These are phyloP conservation scores for Euthynnus affinis DNA, from an alignment of 2,797 vertebrate genomes.

Conservation along the genomic window DNA sequence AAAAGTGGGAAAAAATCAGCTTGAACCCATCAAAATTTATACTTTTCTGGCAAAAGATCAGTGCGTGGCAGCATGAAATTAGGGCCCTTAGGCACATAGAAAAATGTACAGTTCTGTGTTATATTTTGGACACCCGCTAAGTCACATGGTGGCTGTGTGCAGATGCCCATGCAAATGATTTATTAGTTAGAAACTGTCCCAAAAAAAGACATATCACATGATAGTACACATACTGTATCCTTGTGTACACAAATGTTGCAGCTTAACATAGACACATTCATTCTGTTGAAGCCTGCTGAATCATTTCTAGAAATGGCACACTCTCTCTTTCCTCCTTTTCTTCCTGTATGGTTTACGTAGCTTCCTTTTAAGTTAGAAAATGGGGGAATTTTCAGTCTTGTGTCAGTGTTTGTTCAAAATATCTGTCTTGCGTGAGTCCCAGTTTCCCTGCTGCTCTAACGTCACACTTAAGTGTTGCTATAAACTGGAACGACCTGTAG, in stretches of 20 bases:
- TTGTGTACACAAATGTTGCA: slow-evolving; percentile 29
- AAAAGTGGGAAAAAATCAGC: slow-evolving; percentile 29
- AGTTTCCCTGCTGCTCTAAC: slow-evolving; percentile 47
- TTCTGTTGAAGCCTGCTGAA: slow-evolving; percentile 24
- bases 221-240: slow-evolving; percentile 27
- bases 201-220: slow-evolving; percentile 58
- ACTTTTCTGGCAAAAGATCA: slow-evolving; percentile 49
- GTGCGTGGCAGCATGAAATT: slow-evolving; percentile 47
- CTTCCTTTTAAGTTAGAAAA: slow-evolving; percentile 61
- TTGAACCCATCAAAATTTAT: slow-evolving; percentile 36
- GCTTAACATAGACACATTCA: slow-evolving; percentile 23
- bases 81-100: slow-evolving; percentile 36
- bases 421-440: slow-evolving; percentile 62
- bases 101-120: slow-evolving; percentile 65
- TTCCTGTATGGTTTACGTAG: slow-evolving; percentile 47
- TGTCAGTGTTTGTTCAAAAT: slow-evolving; percentile 69
- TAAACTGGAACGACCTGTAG: slow-evolving; percentile 67
- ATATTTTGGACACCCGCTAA: slow-evolving; percentile 49
- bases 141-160: slow-evolving; percentile 60
- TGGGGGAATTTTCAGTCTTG: slow-evolving; percentile 72
- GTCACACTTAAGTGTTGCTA: slow-evolving; percentile 66
- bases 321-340: slow-evolving; percentile 57
- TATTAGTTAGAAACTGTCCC: slow-evolving; percentile 42
- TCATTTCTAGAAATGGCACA: slow-evolving; percentile 9
- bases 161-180: slow-evolving; percentile 45